Base-by-base conservation (phyloP, 1,140 invertebrate genomes). In the Vanessa atalanta region DNA sequence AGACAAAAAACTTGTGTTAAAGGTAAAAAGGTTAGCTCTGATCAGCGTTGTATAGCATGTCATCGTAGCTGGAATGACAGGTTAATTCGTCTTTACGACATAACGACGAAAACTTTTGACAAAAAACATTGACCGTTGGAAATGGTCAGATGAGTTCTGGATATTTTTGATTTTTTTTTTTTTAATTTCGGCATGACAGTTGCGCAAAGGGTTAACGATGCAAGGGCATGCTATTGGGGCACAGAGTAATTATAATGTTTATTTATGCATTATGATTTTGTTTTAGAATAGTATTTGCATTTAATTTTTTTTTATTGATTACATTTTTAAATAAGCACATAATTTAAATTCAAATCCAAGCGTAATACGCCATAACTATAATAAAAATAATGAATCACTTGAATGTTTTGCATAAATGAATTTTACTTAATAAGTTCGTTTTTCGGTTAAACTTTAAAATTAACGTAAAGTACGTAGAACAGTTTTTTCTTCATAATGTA, bases 101-200 rank as follows among this genome's bases (percentile, higher is more conserved):
- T 83, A 83, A 85, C 72, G 82, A 82, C 75, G 37, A 67, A 80
- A 79, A 73, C 57, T 57, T 70, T 63, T 12, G 68, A 47, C 68
- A 73, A 81, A 73, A 78, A 81, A 70, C 63, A 73, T 77, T 80
- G 83, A 77, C 86, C 87, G 86, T 88, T 87, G 77, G 81, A 83
- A 82, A 83, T 84, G 85, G 82, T 83, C 83, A 83, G 80, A 83
- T 83, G 77, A 76, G 6, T 83, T 80, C 81, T 76, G 74, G 80
- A 79, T 76, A 79, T 83, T 55, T 82, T 81, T 77, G 76, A 77
- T 77, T 75, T 79, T 76, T 74, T 76, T 65, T 65, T 53, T 72
- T 63, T 72, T 50, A 73, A 57, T 65, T 75, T 81, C 50, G 66
- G 20, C 23, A 55, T 68, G 68, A 68, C 77, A 70, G 73, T 76